phyloP scores from a whole-genome alignment of 2,888 invertebrate species.

The Bibio marci region DNA sequence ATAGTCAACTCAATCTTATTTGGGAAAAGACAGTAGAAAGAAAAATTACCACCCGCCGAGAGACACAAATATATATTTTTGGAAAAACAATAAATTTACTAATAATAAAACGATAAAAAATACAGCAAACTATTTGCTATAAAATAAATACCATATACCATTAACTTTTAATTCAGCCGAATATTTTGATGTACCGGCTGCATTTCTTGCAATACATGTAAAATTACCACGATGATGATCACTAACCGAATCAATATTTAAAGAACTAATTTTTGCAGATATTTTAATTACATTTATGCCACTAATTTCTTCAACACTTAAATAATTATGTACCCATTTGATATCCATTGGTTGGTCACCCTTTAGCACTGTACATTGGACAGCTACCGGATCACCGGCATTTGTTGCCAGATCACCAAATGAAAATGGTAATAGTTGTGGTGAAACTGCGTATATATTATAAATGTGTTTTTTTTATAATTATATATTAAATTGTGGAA shows the following conservation, averaged over 20 bases:
- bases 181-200: constrained; percentile 32
- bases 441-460: constrained; percentile 28
- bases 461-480: too few relatives aligned
- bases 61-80: too few relatives aligned
- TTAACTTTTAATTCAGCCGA: constrained; percentile 29
- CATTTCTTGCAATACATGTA: constrained; percentile 43
- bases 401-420: constrained; percentile 35
- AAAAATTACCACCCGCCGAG: too few relatives aligned
- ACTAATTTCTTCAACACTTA: constrained; percentile 19
- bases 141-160: too few relatives aligned
- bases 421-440: constrained; percentile 37
- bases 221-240: constrained; percentile 45
- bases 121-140: too few relatives aligned
- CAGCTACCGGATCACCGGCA: constrained; percentile 35
- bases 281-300: constrained; percentile 20
- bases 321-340: constrained; percentile 39
- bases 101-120: too few relatives aligned
- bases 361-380: constrained; percentile 38
- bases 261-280: constrained; percentile 31
- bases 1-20: too few relatives aligned
- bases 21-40: too few relatives aligned
- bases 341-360: constrained; percentile 50
- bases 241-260: constrained; percentile 42
- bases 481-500: too few relatives aligned
- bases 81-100: too few relatives aligned